Evolutionary conservation across 2,113 vertebrate species (phyloP), one percentile per base, ranked within the genome.

Genomic region (Hydrochoerus hydrochaeris): DNA sequence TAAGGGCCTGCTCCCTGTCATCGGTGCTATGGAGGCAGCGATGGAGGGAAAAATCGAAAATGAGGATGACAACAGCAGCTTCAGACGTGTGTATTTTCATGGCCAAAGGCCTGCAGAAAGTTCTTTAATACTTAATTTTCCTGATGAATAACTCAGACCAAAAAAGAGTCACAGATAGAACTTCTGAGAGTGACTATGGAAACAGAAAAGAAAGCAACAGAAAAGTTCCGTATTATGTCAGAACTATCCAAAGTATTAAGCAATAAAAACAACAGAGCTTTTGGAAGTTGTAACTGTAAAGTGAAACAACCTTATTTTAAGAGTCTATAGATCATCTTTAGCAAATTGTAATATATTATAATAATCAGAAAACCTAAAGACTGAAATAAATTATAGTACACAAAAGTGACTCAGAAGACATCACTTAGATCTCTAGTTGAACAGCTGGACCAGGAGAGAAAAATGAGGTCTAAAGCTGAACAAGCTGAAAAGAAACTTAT

Each of bases 381-480:
- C 52, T 81, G 97, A 96, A 86, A 16, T 83, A 67, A 67, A 98
- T 97, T 95, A 98, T 98, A 97, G 49, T 63, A 90, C 96, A 98
- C 88, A 96, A 81, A 41, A 49, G 62, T 32, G 46, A 81, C 90
- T 96, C 73, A 35, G 98, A 99, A 67, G 98, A 99, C 85, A 98
- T 96, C 54, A 99, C 99, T 58, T 99, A 95, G 65, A 99, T 98
- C 90, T 0, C 99, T 99, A 62, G 98, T 99, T 95, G 99, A 99
- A n/a, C 99, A 99, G 97, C 98, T 99, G 46, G 99, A 99, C 98
- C 99, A 99, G 96, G 99, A 99, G 96, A 99, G 99, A 95, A 99
- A 99, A 95, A 99, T 98, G 88, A 99, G 99, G 10, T 99, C 99
- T 99, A 99, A 99, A 97, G 99, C 99, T 88, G 99, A 99, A 94